Percentiles rank a stretch among this genome's conserved stretches.
phyloP scores from a whole-genome alignment of 30 jellyfish, hydroid and myxozoan genomes.

The Pelagia noctiluca region DNA sequence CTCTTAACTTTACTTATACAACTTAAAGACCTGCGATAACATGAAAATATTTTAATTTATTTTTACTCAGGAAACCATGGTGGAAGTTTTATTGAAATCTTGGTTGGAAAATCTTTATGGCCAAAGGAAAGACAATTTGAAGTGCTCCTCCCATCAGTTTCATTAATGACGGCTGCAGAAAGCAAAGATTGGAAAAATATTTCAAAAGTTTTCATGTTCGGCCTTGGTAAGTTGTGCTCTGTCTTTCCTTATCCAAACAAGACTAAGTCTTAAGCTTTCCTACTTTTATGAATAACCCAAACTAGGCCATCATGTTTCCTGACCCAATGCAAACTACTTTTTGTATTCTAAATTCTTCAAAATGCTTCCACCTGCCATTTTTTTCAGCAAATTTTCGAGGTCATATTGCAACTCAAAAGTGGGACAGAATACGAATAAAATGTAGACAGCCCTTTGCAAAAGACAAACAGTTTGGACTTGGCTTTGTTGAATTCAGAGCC shows the following conservation, averaged over 20 bases:
- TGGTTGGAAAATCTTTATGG: conserved; percentile 51
- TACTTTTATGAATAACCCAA: no score
- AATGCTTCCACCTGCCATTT: no score
- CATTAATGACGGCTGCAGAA: conserved; percentile 43
- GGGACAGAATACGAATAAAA: conserved; percentile 27
- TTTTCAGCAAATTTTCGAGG: conserved; percentile 47
- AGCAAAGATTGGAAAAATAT: conserved; percentile 50
- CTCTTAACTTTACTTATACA: no score
- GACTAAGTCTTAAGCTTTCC: no score
- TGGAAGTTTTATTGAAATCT: conserved; percentile 29
- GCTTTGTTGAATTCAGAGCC: conserved; percentile 50
- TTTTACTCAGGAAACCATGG: conserved; percentile 34
- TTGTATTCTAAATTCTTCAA: no score
- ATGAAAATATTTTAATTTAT: no score
- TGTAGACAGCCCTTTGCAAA: conserved; percentile 59
- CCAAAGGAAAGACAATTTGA: conserved; percentile 24
- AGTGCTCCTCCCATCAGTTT: conserved; percentile 29
- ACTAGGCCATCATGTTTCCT: no score
- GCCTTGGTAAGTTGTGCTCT: conserved; percentile 1
- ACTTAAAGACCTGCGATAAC: no score
- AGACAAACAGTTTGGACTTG: conserved; percentile 59
- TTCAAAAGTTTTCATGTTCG: conserved; percentile 49
- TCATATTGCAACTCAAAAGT: conserved; percentile 31
- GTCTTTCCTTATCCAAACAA: no score
- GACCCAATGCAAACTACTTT: no score